Conservation (phyloP, 2,797 vertebrate genomes). For the Sebastolobus altivelis region DNA sequence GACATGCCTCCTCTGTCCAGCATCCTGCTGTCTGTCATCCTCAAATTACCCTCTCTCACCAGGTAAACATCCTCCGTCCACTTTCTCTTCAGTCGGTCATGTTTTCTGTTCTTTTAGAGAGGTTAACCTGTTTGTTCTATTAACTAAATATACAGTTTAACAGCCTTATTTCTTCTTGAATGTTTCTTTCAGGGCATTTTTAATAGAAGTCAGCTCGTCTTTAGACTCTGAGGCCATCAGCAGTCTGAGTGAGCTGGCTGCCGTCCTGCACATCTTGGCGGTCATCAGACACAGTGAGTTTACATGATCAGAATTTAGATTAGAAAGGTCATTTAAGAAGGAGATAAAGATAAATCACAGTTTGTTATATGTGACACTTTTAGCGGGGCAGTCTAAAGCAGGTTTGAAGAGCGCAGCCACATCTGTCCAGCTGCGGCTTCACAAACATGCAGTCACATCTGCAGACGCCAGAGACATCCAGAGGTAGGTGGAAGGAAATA, state of each 20-base stretch:
- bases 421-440: slow-evolving; percentile 84
- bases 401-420: slow-evolving; percentile 83
- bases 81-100: too few species aligned
- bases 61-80: slow-evolving; percentile 81
- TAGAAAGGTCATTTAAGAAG: neutral
- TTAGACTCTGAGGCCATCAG: slow-evolving; percentile 87
- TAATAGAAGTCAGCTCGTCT: slow-evolving; percentile 85
- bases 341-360: neutral
- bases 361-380: neutral
- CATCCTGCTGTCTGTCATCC: slow-evolving; percentile 85
- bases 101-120: too few species aligned
- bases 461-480: slow-evolving; percentile 77
- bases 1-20: slow-evolving; percentile 92
- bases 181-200: slow-evolving; percentile 86
- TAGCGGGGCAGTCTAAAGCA: slow-evolving; percentile 80
- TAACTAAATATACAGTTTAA: neutral
- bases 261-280: slow-evolving; percentile 85
- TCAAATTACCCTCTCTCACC: slow-evolving; percentile 84
- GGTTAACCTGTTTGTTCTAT: neutral
- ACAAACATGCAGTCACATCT: slow-evolving; percentile 74
- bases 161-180: neutral
- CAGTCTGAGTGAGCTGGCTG: slow-evolving; percentile 87
- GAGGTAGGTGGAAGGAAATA: slow-evolving; percentile 80
- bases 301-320: neutral
- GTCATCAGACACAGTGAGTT: slow-evolving; percentile 88